Percentiles rank a stretch among this genome's conserved stretches.
Conservation (phyloP, 2,888 invertebrate genomes). For the Polydrusus tereticollis region DNA sequence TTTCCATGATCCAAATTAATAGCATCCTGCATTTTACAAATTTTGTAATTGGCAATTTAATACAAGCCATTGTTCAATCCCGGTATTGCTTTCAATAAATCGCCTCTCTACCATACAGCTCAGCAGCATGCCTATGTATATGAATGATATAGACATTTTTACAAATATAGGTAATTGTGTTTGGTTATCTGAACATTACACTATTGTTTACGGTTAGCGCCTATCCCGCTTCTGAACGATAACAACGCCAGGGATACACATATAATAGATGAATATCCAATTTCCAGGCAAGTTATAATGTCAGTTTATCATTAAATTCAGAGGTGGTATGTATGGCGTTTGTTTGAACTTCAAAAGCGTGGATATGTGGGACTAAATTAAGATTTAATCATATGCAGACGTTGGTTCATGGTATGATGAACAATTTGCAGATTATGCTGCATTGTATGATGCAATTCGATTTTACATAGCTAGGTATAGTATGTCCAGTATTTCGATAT, state of each 20-base stretch:
- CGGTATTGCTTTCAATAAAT: constrained; percentile 58
- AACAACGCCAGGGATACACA: constrained; percentile 56
- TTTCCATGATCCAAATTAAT: constrained; percentile 56
- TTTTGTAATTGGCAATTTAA: constrained; percentile 63
- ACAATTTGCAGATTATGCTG: constrained; percentile 22
- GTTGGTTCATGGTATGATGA: constrained; percentile 21
- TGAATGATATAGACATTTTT: constrained; percentile 64
- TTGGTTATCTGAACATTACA: constrained; percentile 63
- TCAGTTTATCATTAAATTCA: constrained; percentile 54
- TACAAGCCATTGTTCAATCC: constrained; percentile 52
- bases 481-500: not conserved
- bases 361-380: constrained; percentile 30
- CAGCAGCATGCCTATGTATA: constrained; percentile 56
- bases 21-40: constrained; percentile 63
- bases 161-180: constrained; percentile 65
- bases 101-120: constrained; percentile 53
- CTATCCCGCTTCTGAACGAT: constrained; percentile 50
- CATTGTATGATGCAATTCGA: not conserved
- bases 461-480: not conserved
- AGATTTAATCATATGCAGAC: constrained; percentile 43
- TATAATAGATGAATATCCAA: constrained; percentile 59
- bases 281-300: constrained; percentile 55
- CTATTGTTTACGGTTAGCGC: constrained; percentile 58
- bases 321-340: constrained; percentile 9
- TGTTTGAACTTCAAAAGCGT: constrained; percentile 11